Base-by-base conservation (phyloP, 2,797 vertebrate species). In the Dendrocincla fuliginosa region DNA sequence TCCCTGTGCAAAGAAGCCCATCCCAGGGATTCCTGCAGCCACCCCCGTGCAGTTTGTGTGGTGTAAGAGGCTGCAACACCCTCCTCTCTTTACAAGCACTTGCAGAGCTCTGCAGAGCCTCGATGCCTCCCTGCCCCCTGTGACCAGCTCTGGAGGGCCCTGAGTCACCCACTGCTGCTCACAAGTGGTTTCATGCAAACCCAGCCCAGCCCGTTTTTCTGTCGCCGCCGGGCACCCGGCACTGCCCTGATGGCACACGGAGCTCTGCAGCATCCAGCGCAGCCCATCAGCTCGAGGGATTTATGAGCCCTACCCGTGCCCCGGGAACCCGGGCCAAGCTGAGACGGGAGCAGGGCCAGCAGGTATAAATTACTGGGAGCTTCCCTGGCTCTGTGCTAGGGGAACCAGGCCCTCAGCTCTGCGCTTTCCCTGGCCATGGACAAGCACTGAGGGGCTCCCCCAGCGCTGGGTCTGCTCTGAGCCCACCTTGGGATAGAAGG, bases 361-460 rank as follows among this genome's bases (percentile, higher is more conserved):
- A 8, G 75, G 20, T 61, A 75, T 28, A 67, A 84, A 75, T 84
- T 25, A 24, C 23, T 57, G 2, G 39, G 15, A 63, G 23, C 61
- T 63, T 44, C 15, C 1, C 46, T 16, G 63, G 25, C 84, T 71
- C 37, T 0, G 0, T 71, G 18, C 52, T 25, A 13, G 30, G 50
- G 52, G 67, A 78, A 22, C 12, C 13, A 2, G 20, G 32, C 59
- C 59, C 47, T 49, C 0, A 3, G 32, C 60, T 87, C 37, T 32
- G 20, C 0, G 0, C 27, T 73, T 73, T 20, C 37, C 16, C 23
- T 6, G 4, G 41, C 79, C 37, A 5, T 39, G 32, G 11, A 23
- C 5, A 16, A 69, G 57, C 63, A 50, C 19, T 1, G 0, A 14
- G 37, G 0, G 7, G 11, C 30, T 61, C 20, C 28, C 35, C 2